Percentiles rank a stretch among this genome's conserved stretches.
Evolutionary conservation across 1,140 invertebrate species (phyloP).

Genomic region (Steinernema khuongi): DNA sequence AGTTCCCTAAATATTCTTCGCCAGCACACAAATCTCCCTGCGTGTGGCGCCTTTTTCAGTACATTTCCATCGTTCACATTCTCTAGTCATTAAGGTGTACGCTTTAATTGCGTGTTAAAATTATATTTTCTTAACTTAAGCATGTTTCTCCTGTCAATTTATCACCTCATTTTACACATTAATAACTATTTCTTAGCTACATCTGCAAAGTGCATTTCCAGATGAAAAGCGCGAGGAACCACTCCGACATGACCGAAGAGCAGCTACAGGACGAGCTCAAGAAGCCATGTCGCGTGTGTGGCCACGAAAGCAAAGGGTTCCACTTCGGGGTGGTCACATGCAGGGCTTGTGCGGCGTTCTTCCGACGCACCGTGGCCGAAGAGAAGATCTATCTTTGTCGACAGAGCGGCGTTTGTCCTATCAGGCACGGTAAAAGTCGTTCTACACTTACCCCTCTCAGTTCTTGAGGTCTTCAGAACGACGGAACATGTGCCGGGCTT

Average conservation of each 20-base stretch:
- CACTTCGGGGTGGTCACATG: conserved; percentile 1
- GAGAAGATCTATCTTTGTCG: not conserved
- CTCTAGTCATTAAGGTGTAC: too few relatives aligned
- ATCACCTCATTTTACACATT: not conserved
- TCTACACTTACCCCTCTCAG: not conserved
- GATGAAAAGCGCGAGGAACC: not conserved
- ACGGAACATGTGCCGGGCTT: not conserved
- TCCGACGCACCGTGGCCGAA: not conserved
- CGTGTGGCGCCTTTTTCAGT: too few relatives aligned
- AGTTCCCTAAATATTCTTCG: too few relatives aligned
- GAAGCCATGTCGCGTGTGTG: not conserved
- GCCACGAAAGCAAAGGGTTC: conserved; percentile 1
- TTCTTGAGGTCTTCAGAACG: not conserved
- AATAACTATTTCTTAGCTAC: not conserved
- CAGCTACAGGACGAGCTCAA: not conserved
- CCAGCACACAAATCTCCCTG: too few relatives aligned
- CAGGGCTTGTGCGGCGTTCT: not conserved
- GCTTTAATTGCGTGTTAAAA: too few relatives aligned
- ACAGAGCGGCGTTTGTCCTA: not conserved
- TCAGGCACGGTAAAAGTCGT: not conserved
- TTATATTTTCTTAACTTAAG: too few relatives aligned
- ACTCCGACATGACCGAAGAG: not conserved
- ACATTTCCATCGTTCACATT: too few relatives aligned
- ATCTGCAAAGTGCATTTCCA: not conserved
- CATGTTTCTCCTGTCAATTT: too few relatives aligned